Conservation (phyloP, 2,113 vertebrate species). For the Anolis carolinensis region DNA sequence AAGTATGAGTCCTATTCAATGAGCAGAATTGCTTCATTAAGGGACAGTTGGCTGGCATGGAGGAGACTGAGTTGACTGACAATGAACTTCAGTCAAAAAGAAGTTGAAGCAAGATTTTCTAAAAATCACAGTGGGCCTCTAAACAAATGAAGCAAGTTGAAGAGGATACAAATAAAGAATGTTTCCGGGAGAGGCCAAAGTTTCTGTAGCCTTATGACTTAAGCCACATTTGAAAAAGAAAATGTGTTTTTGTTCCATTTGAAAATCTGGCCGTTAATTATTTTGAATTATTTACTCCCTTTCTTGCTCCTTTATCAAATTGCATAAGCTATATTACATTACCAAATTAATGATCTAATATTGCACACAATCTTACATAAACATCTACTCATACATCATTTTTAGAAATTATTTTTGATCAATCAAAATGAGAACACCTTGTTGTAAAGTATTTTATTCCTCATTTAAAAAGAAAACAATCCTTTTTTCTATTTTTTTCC, state of each 20-base stretch:
- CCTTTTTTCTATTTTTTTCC: too few species aligned
- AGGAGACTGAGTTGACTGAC: conserved; percentile 47
- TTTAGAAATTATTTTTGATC: too few species aligned
- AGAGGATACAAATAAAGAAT: conserved; percentile 62
- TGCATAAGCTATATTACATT: conserved; percentile 39
- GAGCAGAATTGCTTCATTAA: conserved; percentile 69
- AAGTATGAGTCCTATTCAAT: conserved; percentile 66
- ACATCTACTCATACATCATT: too few species aligned
- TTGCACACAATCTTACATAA: too few species aligned
- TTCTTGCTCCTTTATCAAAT: conserved; percentile 38
- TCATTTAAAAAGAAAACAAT: too few species aligned
- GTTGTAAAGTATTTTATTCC: too few species aligned
- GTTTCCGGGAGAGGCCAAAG: conserved; percentile 54
- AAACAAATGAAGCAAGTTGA: conserved; percentile 51
- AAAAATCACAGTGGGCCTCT: conserved; percentile 36
- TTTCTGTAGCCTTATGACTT: conserved; percentile 53
- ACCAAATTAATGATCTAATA: background rate
- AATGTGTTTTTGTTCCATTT: conserved; percentile 21
- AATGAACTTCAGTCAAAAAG: conserved; percentile 60
- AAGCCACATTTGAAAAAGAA: conserved; percentile 42
- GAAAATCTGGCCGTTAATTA: conserved; percentile 39
- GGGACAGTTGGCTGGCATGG: conserved; percentile 65
- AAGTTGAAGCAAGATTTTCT: conserved; percentile 63
- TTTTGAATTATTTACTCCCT: conserved; percentile 17
- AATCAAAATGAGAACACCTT: too few species aligned